Base-by-base conservation (phyloP, 2,888 invertebrate genomes). In the Eupithecia inturbata region DNA sequence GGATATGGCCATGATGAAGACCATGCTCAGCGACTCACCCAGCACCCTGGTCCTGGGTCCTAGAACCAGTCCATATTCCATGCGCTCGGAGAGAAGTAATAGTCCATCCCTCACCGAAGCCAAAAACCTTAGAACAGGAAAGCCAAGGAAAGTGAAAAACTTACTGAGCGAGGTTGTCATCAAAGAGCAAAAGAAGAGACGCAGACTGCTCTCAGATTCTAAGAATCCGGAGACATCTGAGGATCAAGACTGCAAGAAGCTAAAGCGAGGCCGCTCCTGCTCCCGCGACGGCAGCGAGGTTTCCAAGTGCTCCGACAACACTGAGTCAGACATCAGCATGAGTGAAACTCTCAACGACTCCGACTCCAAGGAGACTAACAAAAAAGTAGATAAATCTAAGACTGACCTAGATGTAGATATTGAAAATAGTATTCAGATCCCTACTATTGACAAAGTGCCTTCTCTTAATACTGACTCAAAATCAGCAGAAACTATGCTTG, bases 121-220 rank as follows among this genome's bases (percentile, higher is more conserved):
- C 36, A 95, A 96, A 78, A 95, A 95, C 76, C 90, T 96, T 72
- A 92, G 96, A 70, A 96, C 96, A 86, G 96, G 96, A 0, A 96
- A 96, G 84, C 95, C 96, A 66, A 94, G 96, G 72, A 96, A 96
- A 88, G 89, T 95, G 14, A 96, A 95, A 83, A 95, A 91, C 80
- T 90, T 95, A 67, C 85, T 96, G 57, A 93, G 95, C 82, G 95
- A 95, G 80, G 95, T 96, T 76, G 91, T 96, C n/a, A 90, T 92
- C 82, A 94, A 94, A 77, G 95, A 95, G 81, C 92, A 92, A 78
- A 95, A 95, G 82, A 95, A 95, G 81, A 91, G 95, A 79, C 92
- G 95, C 80, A 89, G 94, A 80, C 87, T 96, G 73, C 87, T 95
- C 70, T 95, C 95, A 77, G 96, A 96, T 79, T 95, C 96, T 75